A percentile compares a stretch with the other conserved stretches of the same genome.
Evolutionary conservation across 2,797 vertebrate species (phyloP).

Genomic region (Salmo trutta): DNA sequence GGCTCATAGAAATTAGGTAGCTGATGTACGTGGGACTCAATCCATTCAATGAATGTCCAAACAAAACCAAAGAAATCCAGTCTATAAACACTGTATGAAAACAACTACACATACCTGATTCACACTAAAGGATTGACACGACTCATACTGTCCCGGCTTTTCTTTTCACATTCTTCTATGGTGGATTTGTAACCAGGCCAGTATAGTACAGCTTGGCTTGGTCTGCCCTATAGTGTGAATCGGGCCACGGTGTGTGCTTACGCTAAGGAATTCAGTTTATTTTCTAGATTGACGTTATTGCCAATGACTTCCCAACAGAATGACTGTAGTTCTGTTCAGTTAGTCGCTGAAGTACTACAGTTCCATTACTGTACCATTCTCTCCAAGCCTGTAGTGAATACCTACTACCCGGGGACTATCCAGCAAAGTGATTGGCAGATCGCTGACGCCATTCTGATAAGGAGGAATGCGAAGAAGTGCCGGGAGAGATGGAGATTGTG

Average conservation of each 20-base stretch:
- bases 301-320: too few relatives aligned
- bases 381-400: constrained; percentile 32
- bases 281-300: too few relatives aligned
- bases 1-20: not conserved
- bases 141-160: too few relatives aligned
- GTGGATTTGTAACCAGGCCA: too few relatives aligned
- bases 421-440: constrained; percentile 54
- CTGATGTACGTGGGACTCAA: not conserved
- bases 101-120: not conserved
- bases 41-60: not conserved
- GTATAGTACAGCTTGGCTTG: not conserved
- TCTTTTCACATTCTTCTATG: not conserved
- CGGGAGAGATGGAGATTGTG: constrained; percentile 28
- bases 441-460: constrained; percentile 52
- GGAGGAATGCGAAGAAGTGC: constrained; percentile 39
- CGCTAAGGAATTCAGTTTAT: too few relatives aligned
- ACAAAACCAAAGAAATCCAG: not conserved
- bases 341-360: not conserved
- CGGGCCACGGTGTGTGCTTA: too few relatives aligned
- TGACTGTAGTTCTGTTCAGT: not conserved
- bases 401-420: constrained; percentile 45
- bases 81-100: not conserved
- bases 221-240: not conserved
- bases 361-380: constrained; percentile 27
- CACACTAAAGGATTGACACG: too few relatives aligned